Base-by-base conservation (phyloP, 2,113 vertebrate species). In the Lepus timidus region DNA sequence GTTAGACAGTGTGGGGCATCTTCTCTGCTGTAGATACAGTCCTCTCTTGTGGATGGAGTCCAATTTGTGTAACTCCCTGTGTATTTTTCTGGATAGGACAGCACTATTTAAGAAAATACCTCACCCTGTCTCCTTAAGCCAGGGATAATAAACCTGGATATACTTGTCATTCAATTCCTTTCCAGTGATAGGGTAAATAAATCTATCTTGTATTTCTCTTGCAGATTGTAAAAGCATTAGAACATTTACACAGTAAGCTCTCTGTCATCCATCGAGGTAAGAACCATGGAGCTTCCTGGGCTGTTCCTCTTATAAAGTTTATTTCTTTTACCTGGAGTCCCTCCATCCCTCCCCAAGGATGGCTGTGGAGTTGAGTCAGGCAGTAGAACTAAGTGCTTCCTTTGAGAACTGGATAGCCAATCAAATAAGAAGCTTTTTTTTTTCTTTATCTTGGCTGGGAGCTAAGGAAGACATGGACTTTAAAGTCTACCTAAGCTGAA, bases 211-310 rank as follows among this genome's bases (percentile, higher is more conserved):
- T 74, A 85, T 89, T 96, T 96, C 82, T 89, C 80, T 98, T 98
- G 61, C 98, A 99, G 99, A 99, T 99, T 58, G 99, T 99, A 76
- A 99, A 99, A 98, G 99, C 99, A 4, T 97, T 99, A 98, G 99
- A 99, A 97, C 99, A 99, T 98, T 99, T 99, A 95, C 99, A 99
- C 98, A 99, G 99, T 97, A 99, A 99, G 83, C 99, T 99, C 96
- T 99, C 99, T 68, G 99, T 99, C 92, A 99, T 99, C 93, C 99
- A 99, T 98, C 97, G 99, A 99, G 99, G 99, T 99, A 96, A 99
- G 99, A 83, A 68, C 44, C 20, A 9, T 19, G 62, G 36, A 29
- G 2, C 55, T 2, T 0, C 0, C 2, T 29, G 31, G 71, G 19
- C 0, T 75, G 49, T 70, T 91, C 62, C 67, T 89, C 82, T 62